phyloP scores from a whole-genome alignment of 2,888 invertebrate species.

The Drosophila meridionalis region DNA sequence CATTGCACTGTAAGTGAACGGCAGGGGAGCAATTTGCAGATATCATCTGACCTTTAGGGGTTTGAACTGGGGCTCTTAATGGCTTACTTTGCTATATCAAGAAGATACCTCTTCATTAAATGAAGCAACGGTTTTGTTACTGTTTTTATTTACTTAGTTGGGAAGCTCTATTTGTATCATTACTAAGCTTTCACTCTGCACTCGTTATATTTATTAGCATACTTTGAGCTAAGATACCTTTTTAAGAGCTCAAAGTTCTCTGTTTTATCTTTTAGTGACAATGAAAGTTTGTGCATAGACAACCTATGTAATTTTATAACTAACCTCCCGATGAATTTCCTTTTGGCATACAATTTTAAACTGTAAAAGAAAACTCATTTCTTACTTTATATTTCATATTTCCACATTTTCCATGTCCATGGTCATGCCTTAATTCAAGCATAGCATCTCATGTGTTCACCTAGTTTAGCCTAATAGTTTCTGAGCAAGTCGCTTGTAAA shows the following conservation, averaged over 20 bases:
- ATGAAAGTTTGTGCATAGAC: too few relatives aligned
- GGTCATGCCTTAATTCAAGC: background rate
- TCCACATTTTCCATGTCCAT: background rate
- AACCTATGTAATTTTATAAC: too few relatives aligned
- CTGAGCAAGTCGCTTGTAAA: background rate
- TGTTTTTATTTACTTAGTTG: background rate
- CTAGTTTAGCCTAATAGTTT: conserved; percentile 5
- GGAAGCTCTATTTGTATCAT: background rate
- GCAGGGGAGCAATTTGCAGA: background rate
- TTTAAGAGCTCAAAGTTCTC: too few relatives aligned
- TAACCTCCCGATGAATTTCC: background rate
- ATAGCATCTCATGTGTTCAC: background rate
- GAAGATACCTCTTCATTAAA: background rate
- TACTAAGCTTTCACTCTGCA: background rate
- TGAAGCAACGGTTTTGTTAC: background rate
- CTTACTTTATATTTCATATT: background rate
- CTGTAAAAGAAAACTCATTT: background rate
- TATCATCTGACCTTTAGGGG: conserved; percentile 4
- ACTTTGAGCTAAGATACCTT: background rate
- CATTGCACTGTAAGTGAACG: background rate
- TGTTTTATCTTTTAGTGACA: background rate
- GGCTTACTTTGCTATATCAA: background rate
- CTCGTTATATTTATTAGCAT: background rate
- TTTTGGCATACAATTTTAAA: background rate
- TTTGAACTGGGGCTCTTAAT: background rate